Conservation (phyloP, 2,888 invertebrate genomes). For the Macrophya annulata region DNA sequence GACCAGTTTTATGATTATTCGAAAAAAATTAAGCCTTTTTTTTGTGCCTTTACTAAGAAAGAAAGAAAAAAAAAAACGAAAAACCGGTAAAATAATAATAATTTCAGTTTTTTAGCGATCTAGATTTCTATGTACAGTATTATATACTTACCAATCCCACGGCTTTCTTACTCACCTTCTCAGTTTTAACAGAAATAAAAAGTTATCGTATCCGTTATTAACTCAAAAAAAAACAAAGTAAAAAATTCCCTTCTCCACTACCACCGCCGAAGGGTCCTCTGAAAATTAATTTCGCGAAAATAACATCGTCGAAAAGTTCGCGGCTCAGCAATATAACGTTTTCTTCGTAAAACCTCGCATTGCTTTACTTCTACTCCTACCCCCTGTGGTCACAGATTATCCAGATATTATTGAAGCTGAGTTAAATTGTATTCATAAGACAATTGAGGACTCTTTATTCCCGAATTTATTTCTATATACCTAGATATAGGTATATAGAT, state of each 20-base stretch:
- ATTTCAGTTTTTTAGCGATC: not conserved
- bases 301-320: not conserved
- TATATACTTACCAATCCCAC: not conserved
- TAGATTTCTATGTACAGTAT: not conserved
- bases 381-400: not conserved
- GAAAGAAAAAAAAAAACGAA: not conserved
- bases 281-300: constrained; percentile 5
- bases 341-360: not conserved
- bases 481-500: too few relatives aligned
- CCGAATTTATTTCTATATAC: too few relatives aligned
- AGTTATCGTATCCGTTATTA: not conserved
- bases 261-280: not conserved
- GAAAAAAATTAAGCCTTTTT: constrained; percentile 14
- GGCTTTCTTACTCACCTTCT: too few relatives aligned
- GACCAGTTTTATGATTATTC: constrained; percentile 31
- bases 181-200: not conserved
- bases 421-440: not conserved
- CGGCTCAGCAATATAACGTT: not conserved
- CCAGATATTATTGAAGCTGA: not conserved
- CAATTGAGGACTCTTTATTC: not conserved
- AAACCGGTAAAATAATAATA: not conserved
- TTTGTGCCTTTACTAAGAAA: not conserved
- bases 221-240: not conserved
- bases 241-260: not conserved
- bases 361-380: too few relatives aligned